Base-by-base conservation (phyloP, 2,888 invertebrate genomes). In the Cataglyphis livida region DNA sequence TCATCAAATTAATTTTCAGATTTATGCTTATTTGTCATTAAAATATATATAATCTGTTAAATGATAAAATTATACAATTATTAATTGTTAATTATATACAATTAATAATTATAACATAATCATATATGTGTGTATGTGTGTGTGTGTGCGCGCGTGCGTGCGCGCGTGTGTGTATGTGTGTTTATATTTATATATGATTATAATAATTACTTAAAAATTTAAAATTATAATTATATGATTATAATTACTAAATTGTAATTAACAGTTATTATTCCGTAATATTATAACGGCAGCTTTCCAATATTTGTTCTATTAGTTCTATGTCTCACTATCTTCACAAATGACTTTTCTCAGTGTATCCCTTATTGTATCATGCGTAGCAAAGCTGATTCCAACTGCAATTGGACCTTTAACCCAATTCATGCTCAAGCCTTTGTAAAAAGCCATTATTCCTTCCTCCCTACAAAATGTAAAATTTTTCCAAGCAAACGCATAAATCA, bases 401-500 rank as follows among this genome's bases (percentile, higher is more conserved):
- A 98, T 97, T 9, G 98, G 98, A 0, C 98, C 98, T 94, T 98
- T 98, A 75, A 99, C 97, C 99, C 99, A 99, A 95, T 99, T 99
- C 98, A 99, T 98, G 91, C 98, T 98, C n/a, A 99, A 96, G 0
- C 99, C 99, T 95, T 99, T 99, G 96, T 98, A 99, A 94, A 99
- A 97, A 0, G 99, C 99, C 93, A 96, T 96, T 38, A 98, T 94
- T 44, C 99, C 99, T 95, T 99, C 99, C 89, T 97, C 96, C 81
- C 98, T 98, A 95, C 68, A 95, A 95, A 90, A 57, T 61, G 28
- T 38, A 62, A 51, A 83, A 51, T 48, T 51, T 51, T n/a, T 51
- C 51, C 51, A 51, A 2, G 7, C 51, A 51, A 51, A 51, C n/a
- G 51, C 18, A 35, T 51, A 74, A 57, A 51, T 48, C 12, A 48